These are phyloP conservation scores for Druon quercuslanigerum DNA, from an alignment of 1,140 invertebrate genomes.

Conservation along the genomic window DNA sequence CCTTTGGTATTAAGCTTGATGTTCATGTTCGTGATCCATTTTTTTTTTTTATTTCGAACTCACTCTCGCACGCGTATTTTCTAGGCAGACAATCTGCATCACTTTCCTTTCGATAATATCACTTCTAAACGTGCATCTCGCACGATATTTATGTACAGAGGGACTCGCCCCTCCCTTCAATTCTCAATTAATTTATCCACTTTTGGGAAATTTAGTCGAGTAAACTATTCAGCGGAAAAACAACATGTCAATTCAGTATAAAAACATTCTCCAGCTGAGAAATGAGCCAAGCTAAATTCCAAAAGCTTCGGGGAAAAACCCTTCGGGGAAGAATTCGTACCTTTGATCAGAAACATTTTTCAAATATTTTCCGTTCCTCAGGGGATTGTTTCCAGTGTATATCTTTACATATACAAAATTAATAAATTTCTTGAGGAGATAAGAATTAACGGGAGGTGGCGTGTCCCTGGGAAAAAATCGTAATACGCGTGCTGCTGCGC, in stretches of 20 bases:
- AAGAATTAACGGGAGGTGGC: constrained; percentile 2
- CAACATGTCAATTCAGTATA: too few relatives aligned
- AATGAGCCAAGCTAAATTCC: too few relatives aligned
- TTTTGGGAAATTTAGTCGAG: not conserved
- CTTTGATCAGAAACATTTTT: too few relatives aligned
- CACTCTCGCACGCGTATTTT: constrained; percentile 33
- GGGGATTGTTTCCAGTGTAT: too few relatives aligned
- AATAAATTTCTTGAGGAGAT: not conserved
- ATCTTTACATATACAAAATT: not conserved
- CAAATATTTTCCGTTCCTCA: too few relatives aligned
- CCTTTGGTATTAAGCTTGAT: constrained; percentile 77
- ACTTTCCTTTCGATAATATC: constrained; percentile 23
- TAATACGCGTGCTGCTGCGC: constrained; percentile 25
- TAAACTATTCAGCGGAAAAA: too few relatives aligned
- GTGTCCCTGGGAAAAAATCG: constrained; percentile 17
- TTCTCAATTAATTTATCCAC: not conserved
- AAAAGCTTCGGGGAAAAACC: too few relatives aligned
- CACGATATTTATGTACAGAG: constrained; percentile 4
- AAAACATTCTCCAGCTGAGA: too few relatives aligned
- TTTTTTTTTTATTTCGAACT: constrained; percentile 42
- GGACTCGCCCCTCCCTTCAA: not conserved
- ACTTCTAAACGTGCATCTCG: constrained; percentile 8
- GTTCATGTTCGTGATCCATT: constrained; percentile 62
- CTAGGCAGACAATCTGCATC: constrained; percentile 10
- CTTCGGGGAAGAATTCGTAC: too few relatives aligned